A percentile compares a stretch with the other conserved stretches of the same genome.
These are phyloP conservation scores for Copidosoma floridanum DNA, from an alignment of 1,140 invertebrate species.

Conservation along the genomic window DNA sequence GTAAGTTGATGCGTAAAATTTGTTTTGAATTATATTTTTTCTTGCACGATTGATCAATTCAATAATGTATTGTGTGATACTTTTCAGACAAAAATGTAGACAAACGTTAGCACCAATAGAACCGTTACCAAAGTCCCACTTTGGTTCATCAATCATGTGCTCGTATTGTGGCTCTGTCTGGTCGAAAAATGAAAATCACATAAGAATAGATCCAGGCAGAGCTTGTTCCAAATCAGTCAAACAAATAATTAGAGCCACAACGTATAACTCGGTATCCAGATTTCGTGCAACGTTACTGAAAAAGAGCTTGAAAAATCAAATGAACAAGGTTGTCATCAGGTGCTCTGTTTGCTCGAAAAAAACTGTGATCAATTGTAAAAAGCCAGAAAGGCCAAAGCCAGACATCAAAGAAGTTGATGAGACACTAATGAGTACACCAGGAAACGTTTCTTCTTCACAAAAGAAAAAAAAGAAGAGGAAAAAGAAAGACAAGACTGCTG, in stretches of 20 bases:
- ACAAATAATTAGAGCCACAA: constrained; percentile 29
- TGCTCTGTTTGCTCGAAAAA: constrained; percentile 42
- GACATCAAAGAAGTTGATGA: constrained; percentile 15
- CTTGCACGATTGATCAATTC: constrained; percentile 7
- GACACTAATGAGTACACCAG: too few relatives aligned
- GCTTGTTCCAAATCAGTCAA: constrained; percentile 31
- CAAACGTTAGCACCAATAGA: constrained; percentile 16
- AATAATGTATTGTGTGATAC: constrained; percentile 15
- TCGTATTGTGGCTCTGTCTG: constrained; percentile 46
- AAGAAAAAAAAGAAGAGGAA: constrained; percentile 43
- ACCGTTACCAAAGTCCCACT: constrained; percentile 37
- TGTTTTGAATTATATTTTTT: neutral
- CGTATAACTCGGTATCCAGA: constrained; percentile 33
- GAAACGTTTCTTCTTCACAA: neutral
- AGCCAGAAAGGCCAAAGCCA: constrained; percentile 32
- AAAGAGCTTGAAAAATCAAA: constrained; percentile 40
- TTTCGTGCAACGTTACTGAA: constrained; percentile 32
- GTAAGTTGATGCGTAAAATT: constrained; percentile 33
- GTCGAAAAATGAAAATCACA: constrained; percentile 34
- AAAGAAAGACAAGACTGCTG: constrained; percentile 44
- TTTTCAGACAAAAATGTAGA: constrained; percentile 40
- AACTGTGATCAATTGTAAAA: constrained; percentile 36
- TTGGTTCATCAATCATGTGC: constrained; percentile 43
- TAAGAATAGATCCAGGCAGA: constrained; percentile 37
- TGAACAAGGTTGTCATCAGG: constrained; percentile 42